These are phyloP conservation scores for Carabus problematicus DNA, from an alignment of 2,888 invertebrate genomes.

Conservation along the genomic window DNA sequence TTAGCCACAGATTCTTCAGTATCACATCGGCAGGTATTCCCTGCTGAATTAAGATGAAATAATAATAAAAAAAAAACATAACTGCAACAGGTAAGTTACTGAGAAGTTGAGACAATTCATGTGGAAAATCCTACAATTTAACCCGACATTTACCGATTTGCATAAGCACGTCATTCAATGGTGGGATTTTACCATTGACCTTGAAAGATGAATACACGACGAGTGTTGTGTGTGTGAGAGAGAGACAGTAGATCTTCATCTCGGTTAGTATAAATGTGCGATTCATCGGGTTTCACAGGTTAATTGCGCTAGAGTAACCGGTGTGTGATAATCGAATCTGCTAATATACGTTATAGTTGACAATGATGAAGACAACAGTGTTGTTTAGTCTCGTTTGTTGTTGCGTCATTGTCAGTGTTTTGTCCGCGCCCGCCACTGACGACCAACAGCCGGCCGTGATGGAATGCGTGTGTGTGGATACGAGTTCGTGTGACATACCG, in stretches of 20 bases:
- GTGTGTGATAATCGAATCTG: too few species aligned
- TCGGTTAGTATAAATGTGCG: not conserved
- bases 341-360: not conserved
- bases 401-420: conserved; percentile 28
- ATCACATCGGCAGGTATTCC: too few species aligned
- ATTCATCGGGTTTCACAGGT: not conserved
- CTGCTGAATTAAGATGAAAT: too few species aligned
- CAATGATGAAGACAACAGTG: conserved; percentile 17
- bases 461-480: conserved; percentile 31
- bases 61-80: not conserved
- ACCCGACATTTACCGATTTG: not conserved
- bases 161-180: not conserved
- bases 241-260: not conserved
- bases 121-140: conserved; percentile 1
- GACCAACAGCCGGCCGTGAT: conserved; percentile 2
- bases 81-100: not conserved
- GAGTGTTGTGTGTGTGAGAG: not conserved
- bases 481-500: conserved; percentile 12
- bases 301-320: too few species aligned
- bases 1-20: too few species aligned
- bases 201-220: not conserved
- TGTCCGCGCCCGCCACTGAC: conserved; percentile 15
- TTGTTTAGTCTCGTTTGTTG: not conserved
- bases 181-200: not conserved
- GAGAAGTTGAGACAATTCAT: not conserved